A percentile compares a stretch with the other conserved stretches of the same genome.
These are phyloP conservation scores for Spilogale gracilis DNA, from an alignment of 2,113 vertebrate genomes.

Conservation along the genomic window DNA sequence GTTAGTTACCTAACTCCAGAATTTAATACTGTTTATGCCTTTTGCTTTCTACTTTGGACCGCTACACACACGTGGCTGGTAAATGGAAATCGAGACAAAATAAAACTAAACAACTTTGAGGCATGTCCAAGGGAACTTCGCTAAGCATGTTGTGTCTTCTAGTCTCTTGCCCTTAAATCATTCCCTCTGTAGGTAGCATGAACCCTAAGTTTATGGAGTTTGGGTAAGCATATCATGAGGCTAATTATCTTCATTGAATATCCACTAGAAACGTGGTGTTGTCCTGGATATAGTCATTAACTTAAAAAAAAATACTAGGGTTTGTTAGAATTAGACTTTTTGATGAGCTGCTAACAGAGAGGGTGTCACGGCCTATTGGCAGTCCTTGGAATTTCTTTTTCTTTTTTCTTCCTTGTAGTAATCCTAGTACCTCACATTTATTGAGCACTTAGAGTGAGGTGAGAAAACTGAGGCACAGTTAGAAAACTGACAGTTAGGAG, in stretches of 20 bases:
- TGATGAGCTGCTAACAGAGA: background rate
- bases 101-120: background rate
- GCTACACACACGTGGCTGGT: background rate
- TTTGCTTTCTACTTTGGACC: background rate
- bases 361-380: background rate
- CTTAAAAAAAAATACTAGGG: background rate
- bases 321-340: background rate
- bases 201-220: background rate
- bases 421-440: background rate
- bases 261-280: background rate
- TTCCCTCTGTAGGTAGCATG: background rate
- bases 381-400: background rate
- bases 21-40: background rate
- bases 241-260: background rate
- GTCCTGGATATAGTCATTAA: background rate
- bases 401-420: background rate
- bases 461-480: background rate
- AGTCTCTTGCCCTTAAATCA: background rate
- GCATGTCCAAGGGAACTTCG: background rate
- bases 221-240: background rate
- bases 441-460: background rate
- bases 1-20: background rate
- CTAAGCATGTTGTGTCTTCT: background rate
- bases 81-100: slow-evolving; percentile 17
- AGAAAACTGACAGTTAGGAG: background rate